Base-by-base conservation (phyloP, 2,888 invertebrate genomes). In the Drosophila paramelanica region DNA sequence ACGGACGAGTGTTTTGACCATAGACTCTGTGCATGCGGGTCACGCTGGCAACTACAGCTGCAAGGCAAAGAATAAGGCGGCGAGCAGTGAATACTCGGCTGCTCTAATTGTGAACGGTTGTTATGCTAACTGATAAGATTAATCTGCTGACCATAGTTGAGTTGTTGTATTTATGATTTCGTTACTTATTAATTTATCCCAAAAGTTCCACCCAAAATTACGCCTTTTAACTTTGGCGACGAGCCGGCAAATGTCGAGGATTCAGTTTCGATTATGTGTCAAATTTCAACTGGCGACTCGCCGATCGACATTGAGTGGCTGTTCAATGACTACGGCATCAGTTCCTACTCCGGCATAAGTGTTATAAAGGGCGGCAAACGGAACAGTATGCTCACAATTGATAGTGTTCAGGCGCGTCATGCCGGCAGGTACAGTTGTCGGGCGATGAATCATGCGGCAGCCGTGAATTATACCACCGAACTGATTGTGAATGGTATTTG, bases 31-130 rank as follows among this genome's bases (percentile, higher is more conserved):
- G 50, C 94, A 94, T 79, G 94, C 95, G 62, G 94, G 94, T 79
- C 95, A 96, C 92, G 94, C 95, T 49, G 96, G 96, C 75, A 95
- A 94, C 91, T 96, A 96, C 91, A 96, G 96, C 51, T 97, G 96
- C 92, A 94, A 94, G 79, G 96, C 95, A 61, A 94, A 94, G 76
- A 96, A 96, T 93, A 80, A 64, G 27, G 88, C 88, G 3, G 68
- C 83, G 7, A 82, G 74, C 52, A 82, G 76, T 95, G 95, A 91
- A 96, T 96, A 93, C 93, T 94, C 95, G 46, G 94, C 96, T 70
- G 93, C 94, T 80, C 93, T 96, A 86, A 93, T 94, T 92, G 95
- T 96, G 76, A 95, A 96, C 93, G 96, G 96, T 92, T 75, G 52
- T 49, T 51, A 50, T 38, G 10, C 10, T 3, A 3, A 31, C 31